Base-by-base conservation (phyloP, 2,113 vertebrate genomes). In the Trematocara marginatum region DNA sequence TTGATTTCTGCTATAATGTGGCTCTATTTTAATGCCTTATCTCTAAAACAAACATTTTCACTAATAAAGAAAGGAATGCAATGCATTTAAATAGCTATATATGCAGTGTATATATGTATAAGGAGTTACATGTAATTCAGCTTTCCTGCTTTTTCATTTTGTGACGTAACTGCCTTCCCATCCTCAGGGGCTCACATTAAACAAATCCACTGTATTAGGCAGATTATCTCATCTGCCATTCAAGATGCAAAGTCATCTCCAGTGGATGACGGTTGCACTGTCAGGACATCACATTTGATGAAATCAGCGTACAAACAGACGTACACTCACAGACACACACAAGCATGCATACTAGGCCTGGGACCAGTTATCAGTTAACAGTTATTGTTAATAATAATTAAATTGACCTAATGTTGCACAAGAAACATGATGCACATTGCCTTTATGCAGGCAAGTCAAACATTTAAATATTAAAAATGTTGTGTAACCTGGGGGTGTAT, bases 181-280 rank as follows among this genome's bases (percentile, higher is more conserved):
- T 78, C 80, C 90, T 11, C 40, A 53, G 59, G 82, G 81, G 23
- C 51, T 79, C 79, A 51, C 49, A 87, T 89, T 71, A 87, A 92
- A 90, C 74, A 84, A 89, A 89, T 89, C 84, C 45, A 29, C 86
- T 85, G 83, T 90, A 92, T 94, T 93, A 94, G 82, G 80, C 76
- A 89, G 92, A 94, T 93, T 91, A 88, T 91, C 79, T 91, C 80
- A 66, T 88, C 91, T 93, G 94, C 83, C 93, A 92, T 92, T 94
- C 92, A 94, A 88, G 76, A 92, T 86, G 90, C 88, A 89, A 89
- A 90, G 90, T 93, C 93, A 92, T 89, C 89, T 84, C 56, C 81
- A 85, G 79, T 81, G 81, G 88, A 88, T 91, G 88, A 91, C 88
- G 82, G 85, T 90, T 23, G 61, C 78, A 85, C 90, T 92, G 82